A percentile compares a stretch with the other conserved stretches of the same genome.
Evolutionary conservation across 2,797 vertebrate genomes (phyloP).

Genomic region (Hydrocynus forskahlii): DNA sequence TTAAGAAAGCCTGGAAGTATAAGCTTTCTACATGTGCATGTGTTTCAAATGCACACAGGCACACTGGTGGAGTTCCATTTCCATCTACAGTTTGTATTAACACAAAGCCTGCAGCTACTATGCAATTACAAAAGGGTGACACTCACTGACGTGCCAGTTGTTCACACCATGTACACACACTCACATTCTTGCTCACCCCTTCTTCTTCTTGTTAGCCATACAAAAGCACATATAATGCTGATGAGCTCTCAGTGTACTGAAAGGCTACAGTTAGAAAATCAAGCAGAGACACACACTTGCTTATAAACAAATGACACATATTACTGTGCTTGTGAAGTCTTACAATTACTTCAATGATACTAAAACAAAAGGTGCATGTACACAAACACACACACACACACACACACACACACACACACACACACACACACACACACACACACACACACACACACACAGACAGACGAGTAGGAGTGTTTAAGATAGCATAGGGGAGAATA

Average conservation of each 20-base stretch:
- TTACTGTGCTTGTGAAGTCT: not conserved
- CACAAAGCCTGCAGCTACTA: not conserved
- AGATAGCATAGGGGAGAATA: not conserved
- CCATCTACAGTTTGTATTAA: conserved; percentile 5
- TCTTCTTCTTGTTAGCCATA: conserved; percentile 1
- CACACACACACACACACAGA: not conserved
- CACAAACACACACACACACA: no score
- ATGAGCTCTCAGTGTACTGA: no score
- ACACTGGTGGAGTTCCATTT: not conserved
- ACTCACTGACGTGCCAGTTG: conserved; percentile 14
- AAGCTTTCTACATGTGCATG: not conserved
- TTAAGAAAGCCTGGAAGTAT: not conserved
- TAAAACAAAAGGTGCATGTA: not conserved
- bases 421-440: no score
- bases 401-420: no score
- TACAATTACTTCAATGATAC: not conserved
- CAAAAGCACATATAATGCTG: not conserved
- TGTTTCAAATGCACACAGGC: not conserved
- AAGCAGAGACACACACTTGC: not conserved
- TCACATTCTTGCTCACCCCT: not conserved
- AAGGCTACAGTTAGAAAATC: not conserved
- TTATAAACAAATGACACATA: not conserved
- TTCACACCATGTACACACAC: not conserved
- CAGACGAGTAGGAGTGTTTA: not conserved
- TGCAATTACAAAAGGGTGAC: conserved; percentile 19